These are phyloP conservation scores for Sorex maritimensis DNA, from an alignment of 2,797 vertebrate genomes.

Conservation along the genomic window DNA sequence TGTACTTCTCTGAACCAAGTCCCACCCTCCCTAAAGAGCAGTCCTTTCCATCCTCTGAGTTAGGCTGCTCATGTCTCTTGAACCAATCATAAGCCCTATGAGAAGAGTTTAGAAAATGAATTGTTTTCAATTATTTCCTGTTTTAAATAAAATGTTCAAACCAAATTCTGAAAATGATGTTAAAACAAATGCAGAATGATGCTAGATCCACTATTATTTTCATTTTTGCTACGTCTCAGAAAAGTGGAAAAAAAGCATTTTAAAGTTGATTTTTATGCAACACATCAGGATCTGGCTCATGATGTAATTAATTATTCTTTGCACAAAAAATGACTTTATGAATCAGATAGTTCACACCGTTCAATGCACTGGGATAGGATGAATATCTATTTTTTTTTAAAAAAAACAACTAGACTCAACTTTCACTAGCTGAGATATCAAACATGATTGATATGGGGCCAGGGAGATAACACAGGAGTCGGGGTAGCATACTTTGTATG, in stretches of 20 bases:
- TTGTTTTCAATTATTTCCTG: background rate
- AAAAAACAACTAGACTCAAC: background rate
- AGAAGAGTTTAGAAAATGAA: background rate
- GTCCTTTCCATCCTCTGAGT: background rate
- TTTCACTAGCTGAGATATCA: background rate
- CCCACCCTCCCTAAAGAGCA: background rate
- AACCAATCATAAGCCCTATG: background rate
- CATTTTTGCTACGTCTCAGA: background rate
- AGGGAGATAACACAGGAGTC: too few species aligned
- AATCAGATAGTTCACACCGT: background rate
- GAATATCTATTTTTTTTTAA: background rate
- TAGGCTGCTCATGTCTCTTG: background rate
- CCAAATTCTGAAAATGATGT: background rate
- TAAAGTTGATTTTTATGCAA: background rate
- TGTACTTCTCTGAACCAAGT: background rate
- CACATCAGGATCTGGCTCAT: too few species aligned
- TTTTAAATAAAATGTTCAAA: constrained; percentile 44
- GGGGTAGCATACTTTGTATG: too few species aligned
- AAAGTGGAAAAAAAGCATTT: constrained; percentile 38
- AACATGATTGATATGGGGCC: background rate
- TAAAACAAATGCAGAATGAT: background rate
- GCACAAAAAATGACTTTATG: background rate
- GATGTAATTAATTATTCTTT: too few species aligned
- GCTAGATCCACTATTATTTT: background rate
- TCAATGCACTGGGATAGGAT: background rate